These are phyloP conservation scores for Myotis yumanensis DNA, from an alignment of 2,113 vertebrate species.

Conservation along the genomic window DNA sequence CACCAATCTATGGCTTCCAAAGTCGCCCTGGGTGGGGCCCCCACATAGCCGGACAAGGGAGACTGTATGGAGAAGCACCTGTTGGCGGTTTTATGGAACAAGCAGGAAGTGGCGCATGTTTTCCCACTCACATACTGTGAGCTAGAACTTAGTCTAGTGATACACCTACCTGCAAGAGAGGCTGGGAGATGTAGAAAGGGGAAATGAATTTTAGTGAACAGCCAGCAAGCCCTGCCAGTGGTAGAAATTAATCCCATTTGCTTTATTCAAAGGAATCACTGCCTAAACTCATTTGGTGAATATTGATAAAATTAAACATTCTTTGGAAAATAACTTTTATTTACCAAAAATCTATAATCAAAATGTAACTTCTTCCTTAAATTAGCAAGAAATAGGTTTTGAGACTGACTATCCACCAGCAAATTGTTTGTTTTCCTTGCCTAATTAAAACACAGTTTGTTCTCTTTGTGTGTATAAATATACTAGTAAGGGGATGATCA, in stretches of 20 bases:
- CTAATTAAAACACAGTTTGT: constrained; percentile 44
- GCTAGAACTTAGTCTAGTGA: not conserved
- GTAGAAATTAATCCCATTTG: constrained; percentile 16
- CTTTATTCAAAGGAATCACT: constrained; percentile 19
- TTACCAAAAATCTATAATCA: constrained; percentile 17
- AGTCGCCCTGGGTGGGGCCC: not conserved
- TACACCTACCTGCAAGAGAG: not conserved
- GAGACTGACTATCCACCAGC: constrained; percentile 39
- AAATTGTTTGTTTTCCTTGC: constrained; percentile 21
- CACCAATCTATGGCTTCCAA: not conserved
- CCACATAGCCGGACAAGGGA: not conserved
- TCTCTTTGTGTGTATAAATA: not conserved
- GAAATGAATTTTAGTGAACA: not conserved
- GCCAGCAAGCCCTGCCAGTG: not conserved
- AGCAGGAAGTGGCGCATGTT: not conserved
- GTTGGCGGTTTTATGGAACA: not conserved
- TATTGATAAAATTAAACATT: constrained; percentile 40
- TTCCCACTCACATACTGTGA: not conserved
- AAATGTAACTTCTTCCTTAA: constrained; percentile 33
- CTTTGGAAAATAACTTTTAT: constrained; percentile 24
- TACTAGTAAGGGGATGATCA: not conserved
- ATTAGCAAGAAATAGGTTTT: constrained; percentile 21
- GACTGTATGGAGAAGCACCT: not conserved
- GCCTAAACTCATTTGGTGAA: not conserved
- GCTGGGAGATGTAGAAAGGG: not conserved